Percentiles rank a stretch among this genome's conserved stretches.
Evolutionary conservation across 2,113 vertebrate genomes (phyloP).

Genomic region (human): DNA sequence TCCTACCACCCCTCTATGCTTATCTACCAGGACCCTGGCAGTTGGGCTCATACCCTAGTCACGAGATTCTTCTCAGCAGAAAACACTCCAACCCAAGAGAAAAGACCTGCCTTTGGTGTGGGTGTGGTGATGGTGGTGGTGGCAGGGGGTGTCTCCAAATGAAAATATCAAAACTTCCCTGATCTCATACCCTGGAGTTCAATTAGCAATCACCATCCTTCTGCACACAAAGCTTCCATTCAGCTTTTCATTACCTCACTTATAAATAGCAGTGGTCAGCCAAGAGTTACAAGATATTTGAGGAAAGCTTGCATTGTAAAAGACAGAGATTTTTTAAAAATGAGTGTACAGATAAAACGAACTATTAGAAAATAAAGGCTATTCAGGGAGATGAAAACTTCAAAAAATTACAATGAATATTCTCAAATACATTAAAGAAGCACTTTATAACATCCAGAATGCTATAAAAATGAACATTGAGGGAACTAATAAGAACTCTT

Average conservation of each 20-base stretch:
- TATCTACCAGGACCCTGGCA: background rate
- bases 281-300: background rate
- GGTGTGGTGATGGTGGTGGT: background rate
- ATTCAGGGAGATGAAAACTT: background rate
- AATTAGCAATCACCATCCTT: background rate
- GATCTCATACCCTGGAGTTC: background rate
- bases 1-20: background rate
- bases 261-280: background rate
- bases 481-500: background rate
- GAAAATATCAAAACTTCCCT: background rate
- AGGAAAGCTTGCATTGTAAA: slow-evolving; percentile 8
- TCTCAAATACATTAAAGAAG: slow-evolving; percentile 33
- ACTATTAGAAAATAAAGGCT: slow-evolving; percentile 1
- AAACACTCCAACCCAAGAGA: background rate
- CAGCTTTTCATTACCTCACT: background rate
- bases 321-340: background rate
- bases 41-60: background rate
- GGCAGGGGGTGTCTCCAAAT: background rate
- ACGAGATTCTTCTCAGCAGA: background rate
- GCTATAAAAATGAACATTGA: slow-evolving; percentile 39
- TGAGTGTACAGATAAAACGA: background rate
- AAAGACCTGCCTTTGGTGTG: background rate
- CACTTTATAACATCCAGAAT: background rate
- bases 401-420: slow-evolving; percentile 22
- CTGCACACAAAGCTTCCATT: background rate